Evolutionary conservation across 2,113 vertebrate genomes (phyloP).

Genomic region (Xiphias gladius): DNA sequence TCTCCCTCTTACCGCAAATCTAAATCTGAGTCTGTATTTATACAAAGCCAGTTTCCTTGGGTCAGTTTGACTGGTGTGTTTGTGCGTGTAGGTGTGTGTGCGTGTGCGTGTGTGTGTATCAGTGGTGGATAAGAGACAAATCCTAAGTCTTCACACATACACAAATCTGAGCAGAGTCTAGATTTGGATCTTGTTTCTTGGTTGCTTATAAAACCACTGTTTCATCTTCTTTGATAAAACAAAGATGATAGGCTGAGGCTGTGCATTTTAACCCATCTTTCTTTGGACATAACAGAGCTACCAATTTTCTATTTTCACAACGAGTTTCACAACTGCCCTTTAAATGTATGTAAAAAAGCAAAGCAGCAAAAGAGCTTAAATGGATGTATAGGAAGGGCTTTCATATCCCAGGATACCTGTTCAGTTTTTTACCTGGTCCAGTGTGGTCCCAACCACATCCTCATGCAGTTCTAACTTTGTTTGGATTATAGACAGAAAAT

Average conservation of each 20-base stretch:
- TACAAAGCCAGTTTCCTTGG: conserved; percentile 66
- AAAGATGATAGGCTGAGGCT: background rate
- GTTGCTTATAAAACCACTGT: background rate
- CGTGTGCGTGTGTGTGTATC: conserved; percentile 10
- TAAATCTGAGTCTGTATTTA: conserved; percentile 79
- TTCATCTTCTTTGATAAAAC: conserved; percentile 23
- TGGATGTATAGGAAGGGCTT: background rate
- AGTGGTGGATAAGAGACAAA: conserved; percentile 21
- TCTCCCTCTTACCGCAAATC: conserved; percentile 73
- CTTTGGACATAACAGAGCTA: background rate
- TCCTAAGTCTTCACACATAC: conserved; percentile 7
- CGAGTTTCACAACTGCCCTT: background rate
- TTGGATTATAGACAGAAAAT: conserved; percentile 30
- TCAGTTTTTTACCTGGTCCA: conserved; percentile 22
- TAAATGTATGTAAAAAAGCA: background rate
- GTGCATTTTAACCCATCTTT: background rate
- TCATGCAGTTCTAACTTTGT: conserved; percentile 42
- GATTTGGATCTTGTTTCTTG: conserved; percentile 27
- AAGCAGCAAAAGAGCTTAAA: background rate
- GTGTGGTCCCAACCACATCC: conserved; percentile 53
- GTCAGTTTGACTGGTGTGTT: conserved; percentile 47
- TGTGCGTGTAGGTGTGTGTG: conserved; percentile 22
- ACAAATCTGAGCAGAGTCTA: conserved; percentile 15
- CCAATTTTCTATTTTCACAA: background rate
- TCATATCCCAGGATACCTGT: conserved; percentile 36